Conservation (phyloP, 1,140 invertebrate species). For the Magallana gigas region DNA sequence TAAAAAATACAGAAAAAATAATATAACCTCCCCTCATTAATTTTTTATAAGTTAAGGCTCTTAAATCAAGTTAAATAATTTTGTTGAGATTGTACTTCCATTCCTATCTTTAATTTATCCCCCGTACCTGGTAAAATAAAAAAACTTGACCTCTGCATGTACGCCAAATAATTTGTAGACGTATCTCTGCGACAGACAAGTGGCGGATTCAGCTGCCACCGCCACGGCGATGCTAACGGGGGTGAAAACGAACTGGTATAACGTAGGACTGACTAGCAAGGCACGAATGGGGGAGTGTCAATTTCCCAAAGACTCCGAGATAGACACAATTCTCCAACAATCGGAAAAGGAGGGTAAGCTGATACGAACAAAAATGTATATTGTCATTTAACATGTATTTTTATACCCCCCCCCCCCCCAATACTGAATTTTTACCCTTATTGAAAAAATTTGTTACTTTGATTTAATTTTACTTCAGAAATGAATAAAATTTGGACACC, state of each 20-base stretch:
- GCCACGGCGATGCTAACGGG: constrained; percentile 92
- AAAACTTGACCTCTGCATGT: too few relatives aligned
- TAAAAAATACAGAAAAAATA: too few relatives aligned
- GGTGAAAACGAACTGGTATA: constrained; percentile 90
- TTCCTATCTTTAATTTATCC: too few relatives aligned
- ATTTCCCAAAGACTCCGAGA: constrained; percentile 66
- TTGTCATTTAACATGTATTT: neutral
- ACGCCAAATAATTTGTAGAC: constrained; percentile 83
- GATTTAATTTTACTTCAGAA: neutral
- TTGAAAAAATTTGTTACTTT: too few relatives aligned
- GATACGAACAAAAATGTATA: neutral
- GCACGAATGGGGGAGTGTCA: constrained; percentile 81
- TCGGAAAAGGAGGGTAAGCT: constrained; percentile 54
- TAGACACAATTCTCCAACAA: constrained; percentile 83
- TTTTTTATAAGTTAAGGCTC: too few relatives aligned
- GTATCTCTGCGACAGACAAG: constrained; percentile 91
- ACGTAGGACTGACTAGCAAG: constrained; percentile 87
- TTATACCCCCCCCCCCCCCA: neutral
- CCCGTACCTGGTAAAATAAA: too few relatives aligned
- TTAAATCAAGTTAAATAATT: too few relatives aligned
- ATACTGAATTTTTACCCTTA: too few relatives aligned
- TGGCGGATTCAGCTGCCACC: constrained; percentile 92
- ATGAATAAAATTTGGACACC: too few relatives aligned
- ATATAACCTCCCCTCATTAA: too few relatives aligned
- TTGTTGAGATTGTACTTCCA: too few relatives aligned